These are phyloP conservation scores for Chaetorhynchus papuensis DNA, from an alignment of 2,113 vertebrate genomes.

Conservation along the genomic window DNA sequence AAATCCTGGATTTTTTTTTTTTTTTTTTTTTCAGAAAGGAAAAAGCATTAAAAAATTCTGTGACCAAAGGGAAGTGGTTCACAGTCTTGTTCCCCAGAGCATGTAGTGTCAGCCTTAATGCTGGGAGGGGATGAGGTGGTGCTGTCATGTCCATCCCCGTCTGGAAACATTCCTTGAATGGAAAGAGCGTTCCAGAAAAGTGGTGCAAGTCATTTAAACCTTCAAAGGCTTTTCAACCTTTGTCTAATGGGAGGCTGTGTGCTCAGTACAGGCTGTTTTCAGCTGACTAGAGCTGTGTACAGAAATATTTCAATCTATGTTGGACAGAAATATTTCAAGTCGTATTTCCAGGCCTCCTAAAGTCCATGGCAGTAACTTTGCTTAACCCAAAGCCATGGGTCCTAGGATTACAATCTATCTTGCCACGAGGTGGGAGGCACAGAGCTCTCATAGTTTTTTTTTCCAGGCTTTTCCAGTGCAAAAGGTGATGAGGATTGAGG, in stretches of 20 bases:
- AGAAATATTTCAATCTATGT: neutral
- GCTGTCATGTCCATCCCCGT: neutral
- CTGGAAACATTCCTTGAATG: neutral
- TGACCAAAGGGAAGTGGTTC: neutral
- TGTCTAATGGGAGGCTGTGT: neutral
- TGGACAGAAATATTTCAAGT: neutral
- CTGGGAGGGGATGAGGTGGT: neutral
- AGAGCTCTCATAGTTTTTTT: neutral
- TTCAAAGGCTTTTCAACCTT: neutral
- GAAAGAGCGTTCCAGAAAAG: neutral
- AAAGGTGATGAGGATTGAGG: neutral
- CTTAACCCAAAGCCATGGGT: fast-evolving
- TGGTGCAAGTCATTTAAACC: neutral
- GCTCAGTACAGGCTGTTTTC: neutral
- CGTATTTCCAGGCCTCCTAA: neutral
- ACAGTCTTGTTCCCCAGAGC: neutral
- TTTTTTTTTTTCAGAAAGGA: neutral
- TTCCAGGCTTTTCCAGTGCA: neutral
- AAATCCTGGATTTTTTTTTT: neutral
- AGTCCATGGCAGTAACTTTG: neutral
- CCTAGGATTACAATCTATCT: fast-evolving
- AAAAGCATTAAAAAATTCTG: neutral
- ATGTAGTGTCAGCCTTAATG: neutral
- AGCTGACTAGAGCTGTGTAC: neutral
- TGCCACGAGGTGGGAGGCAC: neutral